A percentile compares a stretch with the other conserved stretches of the same genome.
Evolutionary conservation across 2,888 invertebrate genomes (phyloP).

Genomic region (Elaeidobius kamerunicus): DNA sequence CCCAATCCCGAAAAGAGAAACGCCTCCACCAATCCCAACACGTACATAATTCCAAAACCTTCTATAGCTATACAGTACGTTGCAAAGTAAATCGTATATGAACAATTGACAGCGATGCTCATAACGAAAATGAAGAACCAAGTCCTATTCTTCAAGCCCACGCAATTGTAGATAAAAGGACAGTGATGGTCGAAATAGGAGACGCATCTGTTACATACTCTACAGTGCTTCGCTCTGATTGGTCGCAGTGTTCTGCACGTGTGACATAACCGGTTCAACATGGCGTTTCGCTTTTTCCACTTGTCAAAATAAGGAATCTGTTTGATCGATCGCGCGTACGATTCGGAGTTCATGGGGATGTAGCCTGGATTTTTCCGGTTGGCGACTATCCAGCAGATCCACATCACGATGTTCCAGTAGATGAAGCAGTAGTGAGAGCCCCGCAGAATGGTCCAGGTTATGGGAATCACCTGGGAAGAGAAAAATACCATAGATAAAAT

Average conservation of each 20-base stretch:
- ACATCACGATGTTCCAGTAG: constrained; percentile 89
- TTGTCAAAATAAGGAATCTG: constrained; percentile 92
- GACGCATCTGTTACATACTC: constrained; percentile 78
- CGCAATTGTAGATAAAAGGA: constrained; percentile 93
- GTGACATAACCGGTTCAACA: constrained; percentile 81
- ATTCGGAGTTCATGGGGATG: constrained; percentile 83
- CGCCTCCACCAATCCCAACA: constrained; percentile 78
- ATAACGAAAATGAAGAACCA: constrained; percentile 91
- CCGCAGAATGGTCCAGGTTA: constrained; percentile 85
- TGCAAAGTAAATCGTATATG: constrained; percentile 83
- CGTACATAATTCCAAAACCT: constrained; percentile 80
- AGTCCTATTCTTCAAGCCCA: constrained; percentile 86
- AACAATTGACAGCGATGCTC: constrained; percentile 84
- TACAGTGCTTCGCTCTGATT: constrained; percentile 85
- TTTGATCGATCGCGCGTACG: constrained; percentile 85
- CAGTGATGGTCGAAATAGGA: constrained; percentile 92
- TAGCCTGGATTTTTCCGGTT: constrained; percentile 89
- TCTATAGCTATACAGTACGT: constrained; percentile 82
- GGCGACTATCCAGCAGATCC: constrained; percentile 88
- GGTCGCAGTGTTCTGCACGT: constrained; percentile 87
- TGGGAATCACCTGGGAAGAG: constrained; percentile 70
- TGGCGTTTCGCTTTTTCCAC: constrained; percentile 82
- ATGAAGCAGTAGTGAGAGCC: constrained; percentile 88
- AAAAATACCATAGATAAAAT: constrained; percentile 10
- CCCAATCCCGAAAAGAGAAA: constrained; percentile 82